A percentile compares a stretch with the other conserved stretches of the same genome.
Evolutionary conservation across 2,888 invertebrate species (phyloP).

Genomic region (Scelioninae gen. 2): DNA sequence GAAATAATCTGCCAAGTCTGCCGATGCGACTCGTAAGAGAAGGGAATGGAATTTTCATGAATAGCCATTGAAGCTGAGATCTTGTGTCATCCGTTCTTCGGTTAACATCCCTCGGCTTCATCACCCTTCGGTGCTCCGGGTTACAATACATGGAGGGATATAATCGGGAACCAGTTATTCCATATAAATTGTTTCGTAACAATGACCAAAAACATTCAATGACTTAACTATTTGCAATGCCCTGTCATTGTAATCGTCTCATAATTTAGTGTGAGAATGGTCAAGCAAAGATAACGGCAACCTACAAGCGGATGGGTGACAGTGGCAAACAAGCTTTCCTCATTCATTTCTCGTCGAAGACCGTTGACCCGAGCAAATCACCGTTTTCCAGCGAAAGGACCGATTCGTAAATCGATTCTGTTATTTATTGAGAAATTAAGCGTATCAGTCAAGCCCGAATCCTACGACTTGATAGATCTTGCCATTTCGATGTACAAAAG

Average conservation of each 20-base stretch:
- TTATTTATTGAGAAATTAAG: conserved; percentile 45
- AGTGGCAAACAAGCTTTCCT: too few species aligned
- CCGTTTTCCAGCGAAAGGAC: too few species aligned
- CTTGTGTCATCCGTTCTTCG: conserved; percentile 44
- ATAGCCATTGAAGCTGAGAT: conserved; percentile 41
- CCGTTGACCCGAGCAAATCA: too few species aligned
- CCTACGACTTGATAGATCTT: conserved; percentile 24
- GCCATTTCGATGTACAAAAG: conserved; percentile 28
- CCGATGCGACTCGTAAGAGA: conserved; percentile 16
- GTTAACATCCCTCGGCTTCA: conserved; percentile 29
- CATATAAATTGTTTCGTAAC: conserved; percentile 22
- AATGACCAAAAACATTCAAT: too few species aligned
- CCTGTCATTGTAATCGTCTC: too few species aligned
- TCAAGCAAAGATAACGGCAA: too few species aligned
- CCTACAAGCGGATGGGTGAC: too few species aligned
- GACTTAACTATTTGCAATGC: not conserved
- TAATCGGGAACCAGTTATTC: conserved; percentile 19
- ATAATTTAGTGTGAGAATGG: too few species aligned
- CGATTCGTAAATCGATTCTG: conserved; percentile 38
- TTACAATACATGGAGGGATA: conserved; percentile 17
- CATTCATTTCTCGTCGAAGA: too few species aligned
- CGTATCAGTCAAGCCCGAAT: conserved; percentile 14
- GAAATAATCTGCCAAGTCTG: conserved; percentile 35
- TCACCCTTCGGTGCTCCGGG: conserved; percentile 19
- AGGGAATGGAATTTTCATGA: conserved; percentile 40